Percentiles rank a stretch among this genome's conserved stretches.
Evolutionary conservation across 2,113 vertebrate species (phyloP).

Genomic region (Blennius ocellaris): DNA sequence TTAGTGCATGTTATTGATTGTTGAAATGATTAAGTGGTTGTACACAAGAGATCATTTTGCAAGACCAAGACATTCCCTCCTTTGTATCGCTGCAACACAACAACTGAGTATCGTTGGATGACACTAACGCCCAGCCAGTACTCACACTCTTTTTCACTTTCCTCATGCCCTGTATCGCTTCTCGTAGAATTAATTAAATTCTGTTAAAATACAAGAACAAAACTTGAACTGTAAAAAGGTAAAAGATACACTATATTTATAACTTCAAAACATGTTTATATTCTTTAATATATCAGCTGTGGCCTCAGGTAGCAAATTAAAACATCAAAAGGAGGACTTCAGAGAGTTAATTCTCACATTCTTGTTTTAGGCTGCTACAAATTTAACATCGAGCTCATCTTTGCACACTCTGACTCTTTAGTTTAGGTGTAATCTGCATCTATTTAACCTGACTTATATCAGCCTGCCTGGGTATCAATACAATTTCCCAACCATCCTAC

Average conservation of each 20-base stretch:
- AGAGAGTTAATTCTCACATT: background rate
- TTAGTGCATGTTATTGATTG: constrained; percentile 68
- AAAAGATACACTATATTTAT: too few species aligned
- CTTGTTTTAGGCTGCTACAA: constrained; percentile 3
- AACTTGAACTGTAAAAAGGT: too few species aligned
- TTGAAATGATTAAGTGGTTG: constrained; percentile 61
- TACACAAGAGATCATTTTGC: constrained; percentile 65
- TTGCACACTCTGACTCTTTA: constrained; percentile 9
- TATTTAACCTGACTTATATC: constrained; percentile 26
- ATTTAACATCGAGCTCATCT: constrained; percentile 6
- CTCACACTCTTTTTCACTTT: constrained; percentile 12
- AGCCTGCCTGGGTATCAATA: constrained; percentile 41
- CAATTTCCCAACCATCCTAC: constrained; percentile 49
- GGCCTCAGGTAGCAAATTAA: background rate
- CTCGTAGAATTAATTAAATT: background rate
- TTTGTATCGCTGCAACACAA: constrained; percentile 40
- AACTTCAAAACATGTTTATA: too few species aligned
- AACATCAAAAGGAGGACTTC: background rate
- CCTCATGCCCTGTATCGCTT: background rate
- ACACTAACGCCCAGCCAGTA: constrained; percentile 28
- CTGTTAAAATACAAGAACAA: background rate
- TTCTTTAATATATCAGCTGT: too few species aligned
- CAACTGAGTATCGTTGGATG: constrained; percentile 26
- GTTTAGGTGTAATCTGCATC: constrained; percentile 41
- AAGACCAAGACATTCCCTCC: constrained; percentile 42